These are phyloP conservation scores for Anoncus sp. DNA, from an alignment of 2,888 invertebrate species.

Conservation along the genomic window DNA sequence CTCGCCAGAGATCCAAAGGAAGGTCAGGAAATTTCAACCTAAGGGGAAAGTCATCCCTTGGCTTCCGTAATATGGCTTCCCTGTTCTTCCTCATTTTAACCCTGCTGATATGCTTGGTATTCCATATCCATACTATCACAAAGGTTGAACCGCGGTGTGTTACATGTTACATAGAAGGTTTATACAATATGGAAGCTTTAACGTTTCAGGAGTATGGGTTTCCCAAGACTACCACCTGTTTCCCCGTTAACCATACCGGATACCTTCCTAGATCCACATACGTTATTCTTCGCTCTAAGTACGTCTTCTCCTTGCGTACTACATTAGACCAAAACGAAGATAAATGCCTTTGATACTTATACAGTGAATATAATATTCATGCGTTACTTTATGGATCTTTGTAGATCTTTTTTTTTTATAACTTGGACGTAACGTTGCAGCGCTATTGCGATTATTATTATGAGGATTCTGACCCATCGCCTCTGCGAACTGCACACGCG, in stretches of 20 bases:
- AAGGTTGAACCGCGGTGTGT: conserved; percentile 27
- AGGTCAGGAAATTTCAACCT: conserved; percentile 14
- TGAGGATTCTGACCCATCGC: conserved; percentile 42
- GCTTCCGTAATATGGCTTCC: conserved; percentile 17
- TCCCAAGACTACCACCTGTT: conserved; percentile 23
- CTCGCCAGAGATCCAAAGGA: conserved; percentile 24
- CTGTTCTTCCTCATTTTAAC: conserved; percentile 37
- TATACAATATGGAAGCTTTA: background rate
- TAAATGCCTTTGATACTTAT: conserved; percentile 41
- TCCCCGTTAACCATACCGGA: conserved; percentile 21
- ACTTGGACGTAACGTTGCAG: conserved; percentile 12
- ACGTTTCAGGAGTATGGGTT: conserved; percentile 21
- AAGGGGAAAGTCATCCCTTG: conserved; percentile 15
- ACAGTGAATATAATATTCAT: conserved; percentile 51
- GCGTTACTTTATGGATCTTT: conserved; percentile 28
- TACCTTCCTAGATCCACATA: conserved; percentile 16
- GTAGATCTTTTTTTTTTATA: conserved; percentile 23
- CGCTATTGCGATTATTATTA: conserved; percentile 53
- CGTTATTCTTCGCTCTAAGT: conserved; percentile 19
- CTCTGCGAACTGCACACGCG: conserved; percentile 60
- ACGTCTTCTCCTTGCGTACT: conserved; percentile 9
- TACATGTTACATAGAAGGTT: conserved; percentile 3
- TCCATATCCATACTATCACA: conserved; percentile 12
- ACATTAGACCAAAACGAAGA: conserved; percentile 40
- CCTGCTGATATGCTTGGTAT: conserved; percentile 21